Evolutionary conservation across 2,888 invertebrate genomes (phyloP).

Genomic region (Criorhina ranunculi): DNA sequence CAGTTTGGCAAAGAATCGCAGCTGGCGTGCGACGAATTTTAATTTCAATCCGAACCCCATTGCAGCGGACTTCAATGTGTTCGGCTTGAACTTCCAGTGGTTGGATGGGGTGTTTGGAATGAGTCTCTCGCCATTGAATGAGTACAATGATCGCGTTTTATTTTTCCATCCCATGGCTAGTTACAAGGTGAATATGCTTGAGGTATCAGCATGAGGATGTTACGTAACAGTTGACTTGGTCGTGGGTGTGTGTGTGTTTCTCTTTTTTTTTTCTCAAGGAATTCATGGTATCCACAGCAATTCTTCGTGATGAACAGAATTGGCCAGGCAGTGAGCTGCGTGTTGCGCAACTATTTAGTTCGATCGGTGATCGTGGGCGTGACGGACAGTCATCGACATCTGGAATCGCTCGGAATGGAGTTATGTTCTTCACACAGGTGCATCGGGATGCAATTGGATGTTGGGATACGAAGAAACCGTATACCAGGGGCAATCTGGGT

Average conservation of each 20-base stretch:
- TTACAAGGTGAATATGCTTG: slow-evolving; percentile 85
- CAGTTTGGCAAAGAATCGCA: slow-evolving; percentile 81
- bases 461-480: slow-evolving; percentile 91
- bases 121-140: slow-evolving; percentile 87
- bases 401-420: slow-evolving; percentile 88
- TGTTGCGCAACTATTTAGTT: slow-evolving; percentile 80
- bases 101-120: slow-evolving; percentile 92
- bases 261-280: no score
- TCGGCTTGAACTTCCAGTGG: slow-evolving; percentile 92
- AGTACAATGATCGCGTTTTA: slow-evolving; percentile 87
- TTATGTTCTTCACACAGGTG: slow-evolving; percentile 92
- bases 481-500: slow-evolving; percentile 87
- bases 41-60: slow-evolving; percentile 83
- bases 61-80: slow-evolving; percentile 90
- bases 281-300: slow-evolving; percentile 89
- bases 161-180: slow-evolving; percentile 94
- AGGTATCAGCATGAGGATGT: neutral
- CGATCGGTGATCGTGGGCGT: slow-evolving; percentile 85
- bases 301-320: slow-evolving; percentile 87
- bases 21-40: slow-evolving; percentile 83
- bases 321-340: slow-evolving; percentile 82
- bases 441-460: slow-evolving; percentile 91
- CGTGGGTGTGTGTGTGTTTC: slow-evolving; percentile 3
- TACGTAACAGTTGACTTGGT: neutral
- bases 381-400: slow-evolving; percentile 90